Percentiles rank a stretch among this genome's conserved stretches.
Conservation (phyloP, 2,888 invertebrate genomes). For the Tridacna gigas region DNA sequence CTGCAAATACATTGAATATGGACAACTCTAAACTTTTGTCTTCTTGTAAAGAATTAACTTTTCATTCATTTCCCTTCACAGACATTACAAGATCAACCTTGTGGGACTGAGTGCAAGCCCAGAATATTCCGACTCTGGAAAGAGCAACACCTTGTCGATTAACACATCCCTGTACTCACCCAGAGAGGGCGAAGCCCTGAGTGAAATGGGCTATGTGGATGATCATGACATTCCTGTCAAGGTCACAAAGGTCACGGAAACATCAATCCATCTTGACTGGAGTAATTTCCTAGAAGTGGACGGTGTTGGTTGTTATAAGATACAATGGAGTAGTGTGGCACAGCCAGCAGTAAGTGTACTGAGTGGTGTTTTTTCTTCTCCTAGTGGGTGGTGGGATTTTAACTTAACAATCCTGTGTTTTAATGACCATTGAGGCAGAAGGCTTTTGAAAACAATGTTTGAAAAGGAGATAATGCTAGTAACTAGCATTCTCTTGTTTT, state of each 20-base stretch:
- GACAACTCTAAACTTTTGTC: no score
- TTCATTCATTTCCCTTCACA: slow-evolving; percentile 33
- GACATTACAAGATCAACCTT: slow-evolving; percentile 82
- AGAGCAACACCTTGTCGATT: slow-evolving; percentile 81
- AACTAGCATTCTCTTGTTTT: neutral
- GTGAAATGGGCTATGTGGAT: slow-evolving; percentile 72
- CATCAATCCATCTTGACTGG: slow-evolving; percentile 84
- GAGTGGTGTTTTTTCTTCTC: no score
- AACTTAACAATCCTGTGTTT: neutral
- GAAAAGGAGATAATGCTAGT: neutral
- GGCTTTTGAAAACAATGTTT: neutral
- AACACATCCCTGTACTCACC: slow-evolving; percentile 73
- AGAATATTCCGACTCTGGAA: slow-evolving; percentile 79
- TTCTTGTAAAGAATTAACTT: neutral
- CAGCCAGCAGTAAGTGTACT: slow-evolving; percentile 82
- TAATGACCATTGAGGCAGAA: no score
- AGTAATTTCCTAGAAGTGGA: slow-evolving; percentile 77
- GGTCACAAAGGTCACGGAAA: slow-evolving; percentile 82
- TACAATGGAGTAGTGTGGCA: slow-evolving; percentile 84
- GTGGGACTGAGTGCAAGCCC: slow-evolving; percentile 80
- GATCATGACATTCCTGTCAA: slow-evolving; percentile 80
- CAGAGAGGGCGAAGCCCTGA: slow-evolving; percentile 65
- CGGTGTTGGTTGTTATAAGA: slow-evolving; percentile 80
- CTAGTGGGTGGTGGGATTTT: no score
- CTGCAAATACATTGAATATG: no score